phyloP scores from a whole-genome alignment of 2,797 vertebrate species.

The Ctenopoma multispine region DNA sequence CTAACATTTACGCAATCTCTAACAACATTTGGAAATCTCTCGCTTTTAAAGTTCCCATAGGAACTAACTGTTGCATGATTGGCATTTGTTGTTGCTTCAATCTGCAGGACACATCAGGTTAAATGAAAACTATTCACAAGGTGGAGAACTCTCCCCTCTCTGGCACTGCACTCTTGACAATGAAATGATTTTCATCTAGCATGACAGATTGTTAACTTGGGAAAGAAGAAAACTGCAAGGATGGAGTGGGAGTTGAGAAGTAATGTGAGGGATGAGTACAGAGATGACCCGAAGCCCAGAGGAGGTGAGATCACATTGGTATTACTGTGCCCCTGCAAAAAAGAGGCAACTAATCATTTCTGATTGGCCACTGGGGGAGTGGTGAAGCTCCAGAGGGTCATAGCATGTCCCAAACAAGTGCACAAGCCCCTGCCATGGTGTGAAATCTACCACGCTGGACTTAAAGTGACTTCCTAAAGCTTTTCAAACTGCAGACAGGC shows the following conservation, averaged over 20 bases:
- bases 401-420: background rate
- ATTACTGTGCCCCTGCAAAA: slow-evolving; percentile 40
- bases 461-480: background rate
- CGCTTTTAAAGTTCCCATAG: slow-evolving; percentile 52
- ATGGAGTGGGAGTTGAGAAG: slow-evolving; percentile 9
- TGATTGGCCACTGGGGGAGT: slow-evolving; percentile 53
- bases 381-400: slow-evolving; percentile 19
- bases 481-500: slow-evolving; percentile 1
- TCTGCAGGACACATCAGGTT: slow-evolving; percentile 32
- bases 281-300: slow-evolving; percentile 33
- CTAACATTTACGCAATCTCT: slow-evolving; percentile 37
- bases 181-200: slow-evolving; percentile 37
- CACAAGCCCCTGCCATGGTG: background rate
- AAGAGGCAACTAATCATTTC: slow-evolving; percentile 60
- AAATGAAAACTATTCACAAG: slow-evolving; percentile 19
- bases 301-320: slow-evolving; percentile 57
- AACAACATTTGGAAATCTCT: slow-evolving; percentile 49
- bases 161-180: slow-evolving; percentile 34
- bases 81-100: slow-evolving; percentile 34
- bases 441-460: background rate
- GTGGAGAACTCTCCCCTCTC: slow-evolving; percentile 13
- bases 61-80: slow-evolving; percentile 51
- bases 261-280: slow-evolving; percentile 37
- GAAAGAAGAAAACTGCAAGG: slow-evolving; percentile 14
- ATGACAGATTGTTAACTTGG: slow-evolving; percentile 42